Evolutionary conservation across 1,140 invertebrate genomes (phyloP), one percentile per base, ranked within the genome.

Genomic region (Laodelphax striatellus): DNA sequence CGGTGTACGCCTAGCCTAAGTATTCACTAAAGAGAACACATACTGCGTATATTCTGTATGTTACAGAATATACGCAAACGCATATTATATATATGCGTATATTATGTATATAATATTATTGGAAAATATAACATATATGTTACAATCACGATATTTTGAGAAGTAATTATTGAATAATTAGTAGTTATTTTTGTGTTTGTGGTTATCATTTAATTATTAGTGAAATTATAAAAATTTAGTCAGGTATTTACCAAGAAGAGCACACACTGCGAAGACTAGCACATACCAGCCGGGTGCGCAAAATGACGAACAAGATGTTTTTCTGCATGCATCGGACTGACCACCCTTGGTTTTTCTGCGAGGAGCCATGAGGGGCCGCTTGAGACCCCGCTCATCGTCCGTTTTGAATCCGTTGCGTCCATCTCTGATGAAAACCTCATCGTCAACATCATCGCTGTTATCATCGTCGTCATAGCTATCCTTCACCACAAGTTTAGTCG

Each of bases 361-460:
- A 10, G 85, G 85, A 8, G 85, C 82, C 85, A 88, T 88, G 9
- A 88, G 66, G 1, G 85, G 86, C 58, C 83, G 76, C 69, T 87
- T 87, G n/a, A 86, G 79, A 5, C 81, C 82, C 54, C 80, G 74
- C 64, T 86, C 82, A 63, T 85, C 81, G 65, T 83, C 82, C 62
- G 83, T 68, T 64, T 77, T 75, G 60, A 72, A 78, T 38, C 79
- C 77, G 67, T 77, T 81, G 71, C 80, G 79, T 10, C 84, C 83
- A 75, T 87, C 83, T 62, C 84, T 75, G 62, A 87, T 86, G 66
- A 88, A 88, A 14, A 88, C 86, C 69, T 85, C 83, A 70, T 88
- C 86, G 66, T 88, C 86, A 4, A 86, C 79, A 70, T 87, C 85
- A 62, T 70, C 69, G 61, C 79, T 82, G 16, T 79, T 63, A 66